phyloP scores from a whole-genome alignment of 2,797 vertebrate species.

The Alouatta caraya region DNA sequence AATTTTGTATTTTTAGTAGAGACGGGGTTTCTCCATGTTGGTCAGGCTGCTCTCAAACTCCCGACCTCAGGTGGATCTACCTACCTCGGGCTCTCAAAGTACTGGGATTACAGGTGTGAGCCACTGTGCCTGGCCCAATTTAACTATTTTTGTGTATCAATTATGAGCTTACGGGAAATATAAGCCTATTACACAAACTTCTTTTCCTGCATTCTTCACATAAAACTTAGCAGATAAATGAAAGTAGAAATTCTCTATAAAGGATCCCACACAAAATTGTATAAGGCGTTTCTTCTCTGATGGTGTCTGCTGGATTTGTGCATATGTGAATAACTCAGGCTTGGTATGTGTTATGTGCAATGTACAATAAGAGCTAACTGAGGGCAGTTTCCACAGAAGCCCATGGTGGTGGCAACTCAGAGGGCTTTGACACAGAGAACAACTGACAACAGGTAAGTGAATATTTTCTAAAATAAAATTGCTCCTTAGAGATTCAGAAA shows the following conservation, averaged over 20 bases:
- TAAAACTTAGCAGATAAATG: background rate
- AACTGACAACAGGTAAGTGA: background rate
- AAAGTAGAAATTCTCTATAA: background rate
- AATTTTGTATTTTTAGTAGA: background rate
- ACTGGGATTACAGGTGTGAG: background rate
- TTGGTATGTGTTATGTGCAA: background rate
- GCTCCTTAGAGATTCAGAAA: background rate
- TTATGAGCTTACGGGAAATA: background rate
- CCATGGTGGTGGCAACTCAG: background rate
- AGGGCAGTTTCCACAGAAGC: background rate
- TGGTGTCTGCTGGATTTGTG: background rate
- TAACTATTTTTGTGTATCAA: background rate
- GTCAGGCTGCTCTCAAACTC: background rate
- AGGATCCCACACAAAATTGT: background rate
- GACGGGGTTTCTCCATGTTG: background rate
- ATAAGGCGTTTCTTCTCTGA: background rate
- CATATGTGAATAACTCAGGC: background rate
- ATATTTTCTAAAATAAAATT: background rate
- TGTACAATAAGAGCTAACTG: background rate
- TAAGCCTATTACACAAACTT: background rate
- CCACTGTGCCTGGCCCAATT: background rate
- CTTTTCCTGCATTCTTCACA: background rate
- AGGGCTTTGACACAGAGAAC: background rate
- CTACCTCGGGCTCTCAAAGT: background rate
- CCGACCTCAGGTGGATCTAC: background rate